A percentile compares a stretch with the other conserved stretches of the same genome.
Evolutionary conservation across 2,113 vertebrate genomes (phyloP).

Genomic region (Paradisaea rubra): DNA sequence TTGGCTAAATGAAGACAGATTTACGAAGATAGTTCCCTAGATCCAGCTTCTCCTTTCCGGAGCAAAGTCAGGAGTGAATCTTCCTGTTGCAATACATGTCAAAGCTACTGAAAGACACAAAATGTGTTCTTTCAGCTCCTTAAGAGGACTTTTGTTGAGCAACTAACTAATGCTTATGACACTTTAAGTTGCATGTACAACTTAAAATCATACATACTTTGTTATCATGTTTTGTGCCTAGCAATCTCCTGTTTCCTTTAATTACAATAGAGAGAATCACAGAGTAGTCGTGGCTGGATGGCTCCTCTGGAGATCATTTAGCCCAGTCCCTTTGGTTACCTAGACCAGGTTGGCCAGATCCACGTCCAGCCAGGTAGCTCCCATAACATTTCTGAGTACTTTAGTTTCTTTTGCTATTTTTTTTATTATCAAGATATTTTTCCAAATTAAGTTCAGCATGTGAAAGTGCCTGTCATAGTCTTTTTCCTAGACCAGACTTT

Average conservation of each 20-base stretch:
- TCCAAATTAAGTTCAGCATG: neutral
- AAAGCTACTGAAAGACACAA: neutral
- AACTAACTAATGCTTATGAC: neutral
- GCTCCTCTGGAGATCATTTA: neutral
- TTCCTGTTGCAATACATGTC: neutral
- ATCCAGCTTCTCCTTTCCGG: neutral
- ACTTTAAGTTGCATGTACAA: neutral
- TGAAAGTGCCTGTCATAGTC: neutral
- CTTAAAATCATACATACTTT: neutral
- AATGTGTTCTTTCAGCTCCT: neutral
- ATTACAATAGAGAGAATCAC: neutral
- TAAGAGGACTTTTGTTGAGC: neutral
- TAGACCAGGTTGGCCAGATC: neutral
- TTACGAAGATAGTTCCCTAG: neutral
- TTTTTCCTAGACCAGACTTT: neutral
- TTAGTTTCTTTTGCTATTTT: neutral
- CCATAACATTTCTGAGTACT: neutral
- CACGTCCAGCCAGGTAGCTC: neutral
- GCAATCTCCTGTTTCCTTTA: neutral
- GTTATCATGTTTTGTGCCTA: neutral
- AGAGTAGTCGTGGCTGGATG: neutral
- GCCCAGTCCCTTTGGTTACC: fast-evolving
- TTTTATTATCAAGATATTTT: neutral
- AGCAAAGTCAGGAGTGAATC: conserved; percentile 12
- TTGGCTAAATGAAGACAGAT: conserved; percentile 4